Conservation (phyloP, 2,113 vertebrate species). For the Apistogramma diplotaenia region DNA sequence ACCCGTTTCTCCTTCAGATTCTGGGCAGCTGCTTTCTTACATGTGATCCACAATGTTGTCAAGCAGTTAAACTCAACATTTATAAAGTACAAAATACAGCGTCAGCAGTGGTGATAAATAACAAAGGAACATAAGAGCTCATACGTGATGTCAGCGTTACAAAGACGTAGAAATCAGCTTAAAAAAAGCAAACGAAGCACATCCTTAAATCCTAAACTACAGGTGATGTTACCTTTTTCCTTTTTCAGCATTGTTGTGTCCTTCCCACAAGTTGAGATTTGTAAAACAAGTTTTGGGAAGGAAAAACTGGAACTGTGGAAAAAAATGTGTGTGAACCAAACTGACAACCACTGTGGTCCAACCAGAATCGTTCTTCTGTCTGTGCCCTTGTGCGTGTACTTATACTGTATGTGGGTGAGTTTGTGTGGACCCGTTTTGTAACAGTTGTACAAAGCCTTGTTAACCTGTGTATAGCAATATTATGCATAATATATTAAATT, state of each 20-base stretch:
- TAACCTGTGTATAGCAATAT: constrained; percentile 74
- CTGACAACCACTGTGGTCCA: constrained; percentile 9
- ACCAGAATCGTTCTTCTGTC: constrained; percentile 1
- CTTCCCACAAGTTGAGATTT: background rate
- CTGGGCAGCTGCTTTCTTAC: no score
- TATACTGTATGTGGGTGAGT: constrained; percentile 47
- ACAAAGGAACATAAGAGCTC: background rate
- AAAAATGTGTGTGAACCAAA: constrained; percentile 16
- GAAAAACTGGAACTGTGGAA: background rate
- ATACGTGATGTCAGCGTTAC: background rate
- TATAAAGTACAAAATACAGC: background rate
- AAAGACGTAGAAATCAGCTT: background rate
- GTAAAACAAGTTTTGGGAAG: background rate
- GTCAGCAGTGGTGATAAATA: background rate
- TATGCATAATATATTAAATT: constrained; percentile 75
- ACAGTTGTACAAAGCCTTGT: constrained; percentile 77
- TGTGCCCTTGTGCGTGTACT: constrained; percentile 49
- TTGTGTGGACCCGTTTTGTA: constrained; percentile 73
- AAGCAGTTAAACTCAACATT: no score
- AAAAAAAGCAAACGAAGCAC: background rate
- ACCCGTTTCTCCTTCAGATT: no score
- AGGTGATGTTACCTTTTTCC: background rate
- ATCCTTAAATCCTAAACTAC: background rate
- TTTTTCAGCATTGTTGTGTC: background rate
- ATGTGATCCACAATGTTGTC: no score